Evolutionary conservation across 2,113 vertebrate genomes (phyloP), one percentile per base, ranked within the genome.

Genomic region (Microtus oregoni): DNA sequence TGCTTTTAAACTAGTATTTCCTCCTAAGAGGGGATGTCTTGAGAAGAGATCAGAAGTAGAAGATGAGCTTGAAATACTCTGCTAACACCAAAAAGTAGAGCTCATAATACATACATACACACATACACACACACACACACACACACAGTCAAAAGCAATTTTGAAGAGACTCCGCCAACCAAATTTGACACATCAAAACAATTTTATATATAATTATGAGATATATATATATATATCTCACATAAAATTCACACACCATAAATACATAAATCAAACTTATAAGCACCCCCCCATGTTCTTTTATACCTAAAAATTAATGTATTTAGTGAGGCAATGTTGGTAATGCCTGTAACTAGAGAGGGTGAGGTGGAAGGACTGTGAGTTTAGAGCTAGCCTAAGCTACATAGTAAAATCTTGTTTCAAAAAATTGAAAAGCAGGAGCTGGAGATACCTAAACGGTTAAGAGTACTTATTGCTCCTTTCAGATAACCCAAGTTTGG

Each of bases 171-270:
- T 15, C 20, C 2, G 52, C 7, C 19, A 67, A 38, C 67, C 73
- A 94, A 93, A 73, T 65, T 9, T 68, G 24, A 91, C 17, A 28
- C 32, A 90, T 87, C 35, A 79, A 73, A 94, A 92, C 86, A 55
- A 96, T 86, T 61, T 58, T 11, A 50, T 11, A 50, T 2, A 50
- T 12, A 50, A 41, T 41, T 41, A 3, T 41, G 2, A 44, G 82
- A 41, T 61, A 67, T 50, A 50, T 12, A 50, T 1, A 50, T 12
- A 50, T n/a, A 78, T 19, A 44, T 55, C 35, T 19, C 17, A 76
- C 35, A 52, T 10, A 75, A 38, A 32, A 28, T 38, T 78, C 88
- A 93, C 24, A 93, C 3, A 73, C 32, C 24, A 86, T 58, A 91
- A 58, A 89, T 24, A 93, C 47, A 82, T 67, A 91, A 47, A 26